Percentiles rank a stretch among this genome's conserved stretches.
Conservation (phyloP, 2,113 vertebrate species). For the Pedionomus torquatus region DNA sequence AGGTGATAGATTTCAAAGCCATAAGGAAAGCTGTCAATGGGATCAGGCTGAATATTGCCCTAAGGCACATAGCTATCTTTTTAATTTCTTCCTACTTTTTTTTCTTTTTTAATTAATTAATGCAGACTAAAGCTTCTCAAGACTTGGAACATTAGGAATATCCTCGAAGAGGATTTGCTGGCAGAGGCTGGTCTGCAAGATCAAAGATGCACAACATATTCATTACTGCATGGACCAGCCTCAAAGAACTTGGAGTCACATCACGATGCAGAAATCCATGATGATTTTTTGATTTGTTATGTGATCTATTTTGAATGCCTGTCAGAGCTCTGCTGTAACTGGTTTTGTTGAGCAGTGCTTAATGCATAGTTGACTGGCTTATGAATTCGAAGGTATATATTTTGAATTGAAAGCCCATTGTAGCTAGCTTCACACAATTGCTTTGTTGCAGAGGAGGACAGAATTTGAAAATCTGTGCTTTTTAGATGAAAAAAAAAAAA, state of each 20-base stretch:
- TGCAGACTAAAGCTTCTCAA: slow-evolving; percentile 5
- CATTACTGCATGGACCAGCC: background rate
- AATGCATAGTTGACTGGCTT: background rate
- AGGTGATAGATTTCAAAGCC: slow-evolving; percentile 12
- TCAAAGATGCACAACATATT: background rate
- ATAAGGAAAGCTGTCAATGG: background rate
- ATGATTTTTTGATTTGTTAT: background rate
- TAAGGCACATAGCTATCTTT: background rate
- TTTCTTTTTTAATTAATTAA: background rate
- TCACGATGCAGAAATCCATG: background rate
- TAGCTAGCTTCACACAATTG: background rate
- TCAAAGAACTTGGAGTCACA: background rate
- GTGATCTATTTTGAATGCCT: background rate
- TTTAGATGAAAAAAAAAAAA: background rate
- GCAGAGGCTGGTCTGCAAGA: background rate
- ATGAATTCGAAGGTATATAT: background rate
- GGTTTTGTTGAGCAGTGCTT: background rate
- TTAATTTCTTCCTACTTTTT: background rate
- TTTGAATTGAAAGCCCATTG: background rate
- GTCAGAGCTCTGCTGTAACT: background rate
- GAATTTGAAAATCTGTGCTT: background rate
- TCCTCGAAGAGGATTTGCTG: background rate
- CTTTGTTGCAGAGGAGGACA: background rate
- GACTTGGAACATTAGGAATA: background rate
- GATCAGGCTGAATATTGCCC: background rate